phyloP scores from a whole-genome alignment of 2,113 vertebrate species.

The Nothoprocta perdicaria region DNA sequence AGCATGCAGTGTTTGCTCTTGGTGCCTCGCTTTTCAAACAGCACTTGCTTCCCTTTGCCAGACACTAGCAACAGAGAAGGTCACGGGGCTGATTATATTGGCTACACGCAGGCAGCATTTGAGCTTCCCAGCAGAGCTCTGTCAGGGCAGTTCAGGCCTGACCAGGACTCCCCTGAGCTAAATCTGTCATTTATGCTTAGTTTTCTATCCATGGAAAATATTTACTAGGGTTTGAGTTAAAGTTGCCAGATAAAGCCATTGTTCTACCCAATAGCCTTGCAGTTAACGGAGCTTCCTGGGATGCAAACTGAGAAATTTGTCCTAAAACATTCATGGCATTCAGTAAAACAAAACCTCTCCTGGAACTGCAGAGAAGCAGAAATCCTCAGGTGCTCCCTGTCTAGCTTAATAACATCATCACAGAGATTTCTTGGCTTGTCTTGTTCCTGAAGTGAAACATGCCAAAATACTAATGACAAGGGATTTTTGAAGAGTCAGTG shows the following conservation, averaged over 20 bases:
- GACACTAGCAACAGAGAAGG: slow-evolving; percentile 37
- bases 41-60: slow-evolving; percentile 23
- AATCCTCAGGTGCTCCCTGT: slow-evolving; percentile 56
- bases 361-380: slow-evolving; percentile 33
- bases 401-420: slow-evolving; percentile 44
- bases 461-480: slow-evolving; percentile 53
- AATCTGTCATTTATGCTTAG: slow-evolving; percentile 53
- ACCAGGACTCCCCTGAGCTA: slow-evolving; percentile 45
- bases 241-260: slow-evolving; percentile 50
- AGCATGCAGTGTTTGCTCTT: background rate
- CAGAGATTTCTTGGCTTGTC: slow-evolving; percentile 30
- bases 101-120: slow-evolving; percentile 31
- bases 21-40: slow-evolving; percentile 11
- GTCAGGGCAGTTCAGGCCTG: slow-evolving; percentile 48
- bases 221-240: slow-evolving; percentile 27
- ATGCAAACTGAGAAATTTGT: slow-evolving; percentile 10
- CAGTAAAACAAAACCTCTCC: slow-evolving; percentile 31
- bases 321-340: background rate
- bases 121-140: slow-evolving; percentile 58
- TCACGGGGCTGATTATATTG: slow-evolving; percentile 53
- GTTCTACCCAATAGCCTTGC: background rate
- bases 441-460: slow-evolving; percentile 39
- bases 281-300: slow-evolving; percentile 36
- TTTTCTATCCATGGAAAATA: slow-evolving; percentile 58
- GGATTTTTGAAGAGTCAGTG: slow-evolving; percentile 29